phyloP scores from a whole-genome alignment of 2,113 vertebrate genomes.

The Connochaetes taurinus region DNA sequence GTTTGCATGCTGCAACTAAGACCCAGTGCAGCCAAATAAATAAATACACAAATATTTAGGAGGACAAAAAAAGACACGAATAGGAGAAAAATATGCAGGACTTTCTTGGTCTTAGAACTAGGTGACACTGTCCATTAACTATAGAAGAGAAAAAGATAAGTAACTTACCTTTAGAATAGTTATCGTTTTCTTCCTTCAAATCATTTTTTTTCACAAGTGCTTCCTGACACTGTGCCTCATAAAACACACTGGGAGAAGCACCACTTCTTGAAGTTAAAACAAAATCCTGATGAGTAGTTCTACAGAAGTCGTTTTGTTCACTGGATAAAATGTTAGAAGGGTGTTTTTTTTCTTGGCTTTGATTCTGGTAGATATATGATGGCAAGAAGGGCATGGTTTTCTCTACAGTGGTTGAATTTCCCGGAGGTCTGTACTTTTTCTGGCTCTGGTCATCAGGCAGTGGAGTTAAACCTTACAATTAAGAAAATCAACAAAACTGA shows the following conservation, averaged over 20 bases:
- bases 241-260: constrained; percentile 40
- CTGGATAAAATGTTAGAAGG: background rate
- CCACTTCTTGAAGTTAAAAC: constrained; percentile 53
- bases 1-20: background rate
- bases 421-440: constrained; percentile 15
- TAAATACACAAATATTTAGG: background rate
- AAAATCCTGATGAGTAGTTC: constrained; percentile 50
- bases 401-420: constrained; percentile 4
- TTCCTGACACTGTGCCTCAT: constrained; percentile 59
- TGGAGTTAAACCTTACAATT: constrained; percentile 52
- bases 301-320: constrained; percentile 24
- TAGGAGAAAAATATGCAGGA: background rate
- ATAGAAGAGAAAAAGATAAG: background rate
- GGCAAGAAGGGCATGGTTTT: background rate
- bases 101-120: background rate
- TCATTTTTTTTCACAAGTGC: constrained; percentile 56
- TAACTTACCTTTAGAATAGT: constrained; percentile 53
- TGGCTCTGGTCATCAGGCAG: constrained; percentile 60
- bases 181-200: constrained; percentile 58
- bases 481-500: constrained; percentile 24
- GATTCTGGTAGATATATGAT: constrained; percentile 19
- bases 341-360: constrained; percentile 35
- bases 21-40: background rate
- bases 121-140: background rate
- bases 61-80: background rate